These are phyloP conservation scores for Capra hircus DNA, from an alignment of 2,113 vertebrate species.

Conservation along the genomic window DNA sequence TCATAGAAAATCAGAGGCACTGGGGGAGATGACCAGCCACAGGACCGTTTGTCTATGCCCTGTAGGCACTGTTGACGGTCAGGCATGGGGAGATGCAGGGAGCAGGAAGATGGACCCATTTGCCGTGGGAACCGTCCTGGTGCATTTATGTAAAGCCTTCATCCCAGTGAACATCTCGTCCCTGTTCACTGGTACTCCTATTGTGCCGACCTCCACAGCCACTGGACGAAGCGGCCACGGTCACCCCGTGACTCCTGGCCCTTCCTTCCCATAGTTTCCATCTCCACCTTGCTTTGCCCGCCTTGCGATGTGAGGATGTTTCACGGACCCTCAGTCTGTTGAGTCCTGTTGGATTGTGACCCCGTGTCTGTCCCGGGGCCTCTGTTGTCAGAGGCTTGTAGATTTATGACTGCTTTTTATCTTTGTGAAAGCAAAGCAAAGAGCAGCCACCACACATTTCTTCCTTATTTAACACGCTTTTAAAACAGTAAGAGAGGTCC, in stretches of 20 bases:
- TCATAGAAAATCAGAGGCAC: neutral
- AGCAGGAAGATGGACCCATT: neutral
- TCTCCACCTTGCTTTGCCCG: neutral
- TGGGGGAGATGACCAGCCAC: neutral
- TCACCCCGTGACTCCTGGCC: neutral
- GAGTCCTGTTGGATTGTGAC: neutral
- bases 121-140: neutral
- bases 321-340: neutral
- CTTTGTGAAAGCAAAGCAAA: neutral
- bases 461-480: neutral
- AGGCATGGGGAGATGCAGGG: neutral
- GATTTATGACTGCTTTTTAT: neutral
- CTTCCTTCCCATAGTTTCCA: neutral
- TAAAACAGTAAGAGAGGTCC: neutral
- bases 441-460: neutral
- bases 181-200: neutral
- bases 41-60: neutral
- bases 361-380: neutral
- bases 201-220: neutral
- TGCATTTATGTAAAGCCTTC: neutral
- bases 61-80: neutral
- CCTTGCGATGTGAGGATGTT: neutral
- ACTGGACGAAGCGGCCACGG: neutral
- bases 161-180: neutral
- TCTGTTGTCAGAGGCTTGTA: neutral